Base-by-base conservation (phyloP, 2,888 invertebrate genomes). In the Machimus rusticus region DNA sequence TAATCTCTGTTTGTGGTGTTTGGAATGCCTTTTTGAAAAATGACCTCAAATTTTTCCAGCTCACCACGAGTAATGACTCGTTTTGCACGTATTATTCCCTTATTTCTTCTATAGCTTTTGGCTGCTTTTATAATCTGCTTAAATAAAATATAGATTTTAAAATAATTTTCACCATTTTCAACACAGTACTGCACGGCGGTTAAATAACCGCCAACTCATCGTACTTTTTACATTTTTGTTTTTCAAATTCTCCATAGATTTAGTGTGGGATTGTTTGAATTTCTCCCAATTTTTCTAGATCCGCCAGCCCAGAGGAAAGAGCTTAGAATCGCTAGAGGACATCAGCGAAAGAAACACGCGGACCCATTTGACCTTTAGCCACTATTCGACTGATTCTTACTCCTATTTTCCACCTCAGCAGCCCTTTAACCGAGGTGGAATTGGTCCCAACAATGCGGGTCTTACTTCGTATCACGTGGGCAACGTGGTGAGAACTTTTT, bases 311-410 rank as follows among this genome's bases (percentile, higher is more conserved):
- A 95, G 97, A 90, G 97, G 97, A 78, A 97, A 97, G 93, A 97
- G 97, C 28, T 94, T 97, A 90, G 97, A 97, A 93, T 97, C 96
- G 89, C 93, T 97, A 89, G 97, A 97, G 92, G 97, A 97, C 90
- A 96, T 96, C 43, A 95, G 94, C 77, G 95, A 95, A 90, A 93
- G 95, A 89, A 92, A 92, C 90, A 93, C 92, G 89, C 92, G 93
- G 88, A 93, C 93, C 89, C 93, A 93, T 91, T 91, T 93, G 91
- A 93, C 93, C 89, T 93, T 93, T 90, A 92, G 92, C 90, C 93
- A 93, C 89, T 92, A 92, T 88, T 93, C 92, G 74, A 92, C 92
- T 89, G 92, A 92, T 82, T 92, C 92, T 89, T 92, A 92, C 89
- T 92, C 92, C 51, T 92, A 92, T 88, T 92, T 92, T 89, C 91